These are phyloP conservation scores for Drosophila ironensis DNA, from an alignment of 1,140 invertebrate species.

Conservation along the genomic window DNA sequence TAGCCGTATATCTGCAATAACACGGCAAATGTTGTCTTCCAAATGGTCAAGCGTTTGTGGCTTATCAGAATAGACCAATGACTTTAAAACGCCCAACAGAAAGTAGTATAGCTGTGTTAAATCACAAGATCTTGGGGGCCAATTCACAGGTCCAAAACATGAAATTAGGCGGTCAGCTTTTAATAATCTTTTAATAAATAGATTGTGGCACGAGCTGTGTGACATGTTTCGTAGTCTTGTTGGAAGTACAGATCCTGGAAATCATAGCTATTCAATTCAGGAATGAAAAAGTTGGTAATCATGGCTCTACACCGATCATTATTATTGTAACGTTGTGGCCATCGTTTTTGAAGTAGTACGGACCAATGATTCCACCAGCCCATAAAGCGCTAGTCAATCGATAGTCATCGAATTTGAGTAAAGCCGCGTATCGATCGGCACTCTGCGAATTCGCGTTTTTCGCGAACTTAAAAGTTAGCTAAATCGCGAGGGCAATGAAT, in stretches of 20 bases:
- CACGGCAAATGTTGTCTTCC: no score
- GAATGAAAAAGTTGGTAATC: background rate
- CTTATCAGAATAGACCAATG: background rate
- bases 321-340: background rate
- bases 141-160: background rate
- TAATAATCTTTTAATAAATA: background rate
- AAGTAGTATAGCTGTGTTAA: background rate
- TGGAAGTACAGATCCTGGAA: background rate
- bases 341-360: background rate
- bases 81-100: background rate
- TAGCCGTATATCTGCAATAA: background rate
- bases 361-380: conserved; percentile 1
- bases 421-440: no score
- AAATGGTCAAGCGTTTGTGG: background rate
- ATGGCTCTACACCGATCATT: background rate
- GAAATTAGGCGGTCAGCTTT: background rate
- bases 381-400: no score
- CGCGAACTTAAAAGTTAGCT: no score
- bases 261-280: background rate
- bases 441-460: no score
- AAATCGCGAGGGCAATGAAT: no score
- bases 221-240: background rate
- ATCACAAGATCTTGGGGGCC: background rate
- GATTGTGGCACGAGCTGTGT: background rate
- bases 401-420: no score